These are phyloP conservation scores for Hydractinia symbiolongicarpus DNA, from an alignment of 30 jellyfish, hydroid and myxozoan species.

Conservation along the genomic window DNA sequence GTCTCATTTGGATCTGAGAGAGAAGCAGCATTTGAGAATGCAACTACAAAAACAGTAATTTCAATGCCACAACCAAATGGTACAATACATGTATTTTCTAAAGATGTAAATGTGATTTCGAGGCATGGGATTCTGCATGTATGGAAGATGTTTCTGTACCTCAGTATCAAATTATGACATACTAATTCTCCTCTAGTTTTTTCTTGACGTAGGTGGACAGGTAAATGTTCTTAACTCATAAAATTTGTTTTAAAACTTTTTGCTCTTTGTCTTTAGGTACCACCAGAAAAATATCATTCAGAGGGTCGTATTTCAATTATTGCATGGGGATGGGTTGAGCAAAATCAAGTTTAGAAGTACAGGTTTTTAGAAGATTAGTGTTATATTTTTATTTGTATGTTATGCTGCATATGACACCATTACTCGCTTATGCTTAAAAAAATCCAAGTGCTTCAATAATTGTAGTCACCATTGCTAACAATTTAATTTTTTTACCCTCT, in stretches of 20 bases:
- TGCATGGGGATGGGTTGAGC: constrained; percentile 49
- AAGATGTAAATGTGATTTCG: constrained; percentile 38
- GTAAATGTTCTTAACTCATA: background rate
- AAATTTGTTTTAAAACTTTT: background rate
- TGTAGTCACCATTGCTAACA: too few relatives aligned
- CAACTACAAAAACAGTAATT: constrained; percentile 31
- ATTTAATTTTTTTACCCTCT: too few relatives aligned
- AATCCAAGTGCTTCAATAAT: too few relatives aligned
- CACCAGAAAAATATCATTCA: constrained; percentile 37
- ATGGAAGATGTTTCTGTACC: background rate
- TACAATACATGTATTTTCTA: constrained; percentile 25
- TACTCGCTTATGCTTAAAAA: too few relatives aligned
- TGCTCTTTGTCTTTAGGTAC: constrained; percentile 11
- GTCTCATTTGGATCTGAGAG: constrained; percentile 46
- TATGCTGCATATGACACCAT: too few relatives aligned
- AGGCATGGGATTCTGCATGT: constrained; percentile 45
- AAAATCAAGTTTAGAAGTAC: background rate
- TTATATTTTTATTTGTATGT: too few relatives aligned
- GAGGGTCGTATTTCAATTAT: constrained; percentile 35
- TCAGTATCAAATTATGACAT: background rate
- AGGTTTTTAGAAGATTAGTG: too few relatives aligned
- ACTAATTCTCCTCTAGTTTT: background rate
- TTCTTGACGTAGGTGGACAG: background rate
- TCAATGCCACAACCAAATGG: constrained; percentile 48
- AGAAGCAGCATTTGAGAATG: constrained; percentile 51